Base-by-base conservation (phyloP, 2,113 vertebrate genomes). In the Choloepus hoffmanni region DNA sequence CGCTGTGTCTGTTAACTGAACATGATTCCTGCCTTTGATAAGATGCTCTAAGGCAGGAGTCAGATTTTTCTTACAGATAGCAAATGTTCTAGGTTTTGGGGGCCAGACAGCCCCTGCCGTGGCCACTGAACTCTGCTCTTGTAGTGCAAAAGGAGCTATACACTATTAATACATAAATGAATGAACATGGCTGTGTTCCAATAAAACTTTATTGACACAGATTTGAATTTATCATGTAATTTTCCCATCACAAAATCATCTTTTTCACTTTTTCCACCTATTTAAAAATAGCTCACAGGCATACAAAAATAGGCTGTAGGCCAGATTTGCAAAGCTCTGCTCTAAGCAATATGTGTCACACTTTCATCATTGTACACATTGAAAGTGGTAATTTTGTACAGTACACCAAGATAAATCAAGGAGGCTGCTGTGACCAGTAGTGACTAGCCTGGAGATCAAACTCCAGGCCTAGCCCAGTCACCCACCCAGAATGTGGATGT, bases 331-430 rank as follows among this genome's bases (percentile, higher is more conserved):
- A 74, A 77, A 33, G 70, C 43, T 21, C 82, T 62, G 12, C 13
- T 82, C 1, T 33, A 16, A 55, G 21, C 14, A 10, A 0, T 2
- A 1, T 0, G 9, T 88, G 43, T 77, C n/a, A n/a, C 30, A 74
- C 76, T 13, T 21, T 24, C 50, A 15, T 36, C 1, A 5, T 3
- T 28, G 1, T 8, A 3, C 36, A 16, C 62, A 58, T 12, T 43
- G 50, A 36, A 76, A 50, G 30, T 73, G 45, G 5, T 40, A 0
- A 3, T 65, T 48, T 62, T 45, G 0, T 50, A 43, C 13, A 45
- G 5, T n/a, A 24, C 7, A 5, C n/a, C 24, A 15, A 5, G 23
- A 43, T 45, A 13, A 33, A 10, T 43, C 13, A 9, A 4, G 24
- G 45, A 93, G 88, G 36, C 84, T 50, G 3, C 43, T 33, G 5